phyloP scores from a whole-genome alignment of 2,797 vertebrate genomes.

The Hydrolagus colliei region DNA sequence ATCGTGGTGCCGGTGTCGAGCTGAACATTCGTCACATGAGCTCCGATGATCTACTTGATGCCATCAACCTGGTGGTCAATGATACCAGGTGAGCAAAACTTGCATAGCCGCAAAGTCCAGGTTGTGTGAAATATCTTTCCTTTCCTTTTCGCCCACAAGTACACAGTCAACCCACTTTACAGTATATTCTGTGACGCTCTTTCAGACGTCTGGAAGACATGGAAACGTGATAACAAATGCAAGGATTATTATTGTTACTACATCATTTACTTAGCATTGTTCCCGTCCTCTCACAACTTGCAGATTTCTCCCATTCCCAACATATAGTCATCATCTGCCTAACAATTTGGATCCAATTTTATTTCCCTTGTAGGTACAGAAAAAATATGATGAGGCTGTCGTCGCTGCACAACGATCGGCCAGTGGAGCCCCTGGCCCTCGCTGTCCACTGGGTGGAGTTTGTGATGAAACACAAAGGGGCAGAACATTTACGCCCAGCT shows the following conservation, averaged over 20 bases:
- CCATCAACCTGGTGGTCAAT: conserved; percentile 69
- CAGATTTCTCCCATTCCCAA: too few species aligned
- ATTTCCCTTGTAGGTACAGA: conserved; percentile 65
- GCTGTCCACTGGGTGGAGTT: conserved; percentile 90
- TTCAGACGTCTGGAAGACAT: too few species aligned
- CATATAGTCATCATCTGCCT: too few species aligned
- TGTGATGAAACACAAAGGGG: conserved; percentile 85
- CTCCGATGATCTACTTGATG: conserved; percentile 56
- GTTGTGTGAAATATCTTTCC: too few species aligned
- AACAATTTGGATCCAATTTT: background rate
- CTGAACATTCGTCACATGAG: conserved; percentile 68
- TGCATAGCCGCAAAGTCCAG: too few species aligned
- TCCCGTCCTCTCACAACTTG: background rate
- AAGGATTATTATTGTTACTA: too few species aligned
- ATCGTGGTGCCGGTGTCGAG: conserved; percentile 64
- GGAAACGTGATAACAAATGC: too few species aligned
- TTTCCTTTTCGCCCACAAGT: too few species aligned
- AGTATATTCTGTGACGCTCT: too few species aligned
- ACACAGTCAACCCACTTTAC: too few species aligned
- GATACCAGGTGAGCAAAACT: conserved; percentile 64
- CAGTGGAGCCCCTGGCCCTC: conserved; percentile 70
- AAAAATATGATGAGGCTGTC: conserved; percentile 73
- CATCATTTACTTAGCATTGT: background rate
- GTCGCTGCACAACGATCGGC: conserved; percentile 73
- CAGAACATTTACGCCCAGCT: conserved; percentile 69